These are phyloP conservation scores for Eupithecia centaureata DNA, from an alignment of 2,888 invertebrate genomes.

Conservation along the genomic window DNA sequence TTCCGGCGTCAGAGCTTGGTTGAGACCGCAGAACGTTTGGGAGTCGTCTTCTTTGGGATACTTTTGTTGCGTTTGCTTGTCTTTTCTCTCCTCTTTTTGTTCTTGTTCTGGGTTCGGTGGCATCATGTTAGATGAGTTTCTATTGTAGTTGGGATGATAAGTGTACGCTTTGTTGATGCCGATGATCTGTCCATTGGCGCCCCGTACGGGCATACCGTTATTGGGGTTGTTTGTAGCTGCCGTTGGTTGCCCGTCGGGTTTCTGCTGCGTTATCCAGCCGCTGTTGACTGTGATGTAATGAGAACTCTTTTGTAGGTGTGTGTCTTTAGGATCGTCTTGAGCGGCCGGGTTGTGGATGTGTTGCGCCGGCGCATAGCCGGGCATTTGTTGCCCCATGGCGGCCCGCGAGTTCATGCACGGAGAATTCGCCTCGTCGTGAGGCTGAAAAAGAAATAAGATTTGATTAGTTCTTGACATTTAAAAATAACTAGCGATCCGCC, in stretches of 20 bases:
- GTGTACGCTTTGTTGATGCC: slow-evolving; percentile 80
- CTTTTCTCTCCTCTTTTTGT: slow-evolving; percentile 68
- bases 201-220: slow-evolving; percentile 75
- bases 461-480: not conserved
- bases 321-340: slow-evolving; percentile 70
- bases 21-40: slow-evolving; percentile 76
- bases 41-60: slow-evolving; percentile 72
- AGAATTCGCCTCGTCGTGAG: slow-evolving; percentile 65
- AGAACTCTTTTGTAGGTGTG: slow-evolving; percentile 70
- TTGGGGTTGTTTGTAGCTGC: slow-evolving; percentile 53
- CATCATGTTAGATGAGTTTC: slow-evolving; percentile 54
- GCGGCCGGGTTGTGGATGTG: slow-evolving; percentile 54
- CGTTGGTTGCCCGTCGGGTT: slow-evolving; percentile 58
- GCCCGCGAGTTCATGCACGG: slow-evolving; percentile 60
- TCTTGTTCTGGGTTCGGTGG: slow-evolving; percentile 58
- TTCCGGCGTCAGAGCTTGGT: slow-evolving; percentile 78
- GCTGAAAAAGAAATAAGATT: slow-evolving; percentile 56
- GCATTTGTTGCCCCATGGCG: slow-evolving; percentile 54
- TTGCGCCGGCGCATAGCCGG: slow-evolving; percentile 55
- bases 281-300: slow-evolving; percentile 79
- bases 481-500: too few relatives aligned
- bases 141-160: slow-evolving; percentile 64
- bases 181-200: slow-evolving; percentile 85
- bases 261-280: slow-evolving; percentile 78
- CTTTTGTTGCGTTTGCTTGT: slow-evolving; percentile 52